Percentiles rank a stretch among this genome's conserved stretches.
These are phyloP conservation scores for Micrasema minimum DNA, from an alignment of 1,140 invertebrate genomes.

Conservation along the genomic window DNA sequence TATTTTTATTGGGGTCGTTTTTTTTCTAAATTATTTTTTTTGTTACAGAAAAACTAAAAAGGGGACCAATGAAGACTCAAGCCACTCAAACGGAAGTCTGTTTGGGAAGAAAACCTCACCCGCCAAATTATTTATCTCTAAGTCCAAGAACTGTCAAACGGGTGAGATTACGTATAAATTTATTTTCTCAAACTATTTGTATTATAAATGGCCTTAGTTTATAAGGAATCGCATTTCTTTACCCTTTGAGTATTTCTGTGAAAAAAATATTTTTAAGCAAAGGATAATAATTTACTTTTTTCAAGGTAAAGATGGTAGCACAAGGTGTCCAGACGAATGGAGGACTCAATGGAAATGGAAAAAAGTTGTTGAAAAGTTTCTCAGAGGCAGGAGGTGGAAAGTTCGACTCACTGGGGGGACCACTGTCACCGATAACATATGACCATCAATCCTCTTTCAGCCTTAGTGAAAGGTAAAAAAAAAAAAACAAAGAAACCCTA, in stretches of 20 bases:
- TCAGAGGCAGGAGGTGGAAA: conserved; percentile 76
- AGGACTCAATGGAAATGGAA: conserved; percentile 68
- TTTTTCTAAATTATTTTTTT: too few species aligned
- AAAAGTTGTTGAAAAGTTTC: conserved; percentile 84
- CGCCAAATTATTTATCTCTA: conserved; percentile 78
- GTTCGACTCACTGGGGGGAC: conserved; percentile 13
- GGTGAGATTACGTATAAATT: conserved; percentile 59
- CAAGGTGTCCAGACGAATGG: conserved; percentile 91
- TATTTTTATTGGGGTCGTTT: too few species aligned
- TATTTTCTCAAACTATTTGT: not conserved
- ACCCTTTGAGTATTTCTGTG: not conserved
- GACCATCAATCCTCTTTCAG: conserved; percentile 43
- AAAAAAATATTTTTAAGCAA: not conserved
- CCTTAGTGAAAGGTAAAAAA: conserved; percentile 47
- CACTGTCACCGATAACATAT: conserved; percentile 24
- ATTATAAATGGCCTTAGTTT: not conserved
- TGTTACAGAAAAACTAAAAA: conserved; percentile 79
- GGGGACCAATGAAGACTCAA: conserved; percentile 89
- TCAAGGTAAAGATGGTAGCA: conserved; percentile 85
- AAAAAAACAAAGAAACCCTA: too few species aligned
- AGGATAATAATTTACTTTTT: conserved; percentile 37
- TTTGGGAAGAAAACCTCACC: conserved; percentile 73
- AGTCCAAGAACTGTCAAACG: conserved; percentile 78
- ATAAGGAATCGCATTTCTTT: too few species aligned
- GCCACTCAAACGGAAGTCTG: conserved; percentile 90